Evolutionary conservation across 2,888 invertebrate genomes (phyloP).

Genomic region (Ceratothoa steindachneri): DNA sequence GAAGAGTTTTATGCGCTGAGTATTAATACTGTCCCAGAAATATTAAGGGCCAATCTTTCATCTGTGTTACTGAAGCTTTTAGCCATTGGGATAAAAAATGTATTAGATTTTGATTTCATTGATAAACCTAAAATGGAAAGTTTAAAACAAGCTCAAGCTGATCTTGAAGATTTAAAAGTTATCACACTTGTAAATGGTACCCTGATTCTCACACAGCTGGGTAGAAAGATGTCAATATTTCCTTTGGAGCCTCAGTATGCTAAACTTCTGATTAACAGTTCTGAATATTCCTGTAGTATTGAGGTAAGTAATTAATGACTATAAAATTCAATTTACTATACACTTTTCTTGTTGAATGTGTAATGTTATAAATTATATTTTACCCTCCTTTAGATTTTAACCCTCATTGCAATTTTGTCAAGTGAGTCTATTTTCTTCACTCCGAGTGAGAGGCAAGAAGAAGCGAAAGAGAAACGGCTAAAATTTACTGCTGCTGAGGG

Average conservation of each 20-base stretch:
- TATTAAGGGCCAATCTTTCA: constrained; percentile 67
- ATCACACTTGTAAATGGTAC: constrained; percentile 52
- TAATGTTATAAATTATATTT: background rate
- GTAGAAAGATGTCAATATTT: constrained; percentile 80
- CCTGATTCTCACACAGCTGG: constrained; percentile 69
- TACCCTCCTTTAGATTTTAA: constrained; percentile 55
- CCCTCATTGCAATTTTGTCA: constrained; percentile 79
- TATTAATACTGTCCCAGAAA: constrained; percentile 77
- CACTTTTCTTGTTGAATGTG: background rate
- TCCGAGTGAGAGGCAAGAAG: constrained; percentile 69
- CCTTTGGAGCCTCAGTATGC: constrained; percentile 87
- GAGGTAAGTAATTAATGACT: constrained; percentile 51
- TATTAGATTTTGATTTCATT: constrained; percentile 80
- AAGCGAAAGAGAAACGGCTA: constrained; percentile 65
- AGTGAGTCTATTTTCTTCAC: constrained; percentile 79
- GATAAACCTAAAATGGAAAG: constrained; percentile 75
- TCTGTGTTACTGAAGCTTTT: constrained; percentile 76
- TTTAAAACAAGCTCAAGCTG: constrained; percentile 37
- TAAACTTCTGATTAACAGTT: constrained; percentile 72
- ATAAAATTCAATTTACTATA: background rate
- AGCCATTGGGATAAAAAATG: constrained; percentile 70
- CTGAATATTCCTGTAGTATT: constrained; percentile 61
- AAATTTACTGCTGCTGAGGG: constrained; percentile 83
- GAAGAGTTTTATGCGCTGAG: constrained; percentile 68
- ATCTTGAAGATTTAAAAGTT: constrained; percentile 50